Conservation (phyloP, 2,888 invertebrate species). For the Xestia ashworthii region DNA sequence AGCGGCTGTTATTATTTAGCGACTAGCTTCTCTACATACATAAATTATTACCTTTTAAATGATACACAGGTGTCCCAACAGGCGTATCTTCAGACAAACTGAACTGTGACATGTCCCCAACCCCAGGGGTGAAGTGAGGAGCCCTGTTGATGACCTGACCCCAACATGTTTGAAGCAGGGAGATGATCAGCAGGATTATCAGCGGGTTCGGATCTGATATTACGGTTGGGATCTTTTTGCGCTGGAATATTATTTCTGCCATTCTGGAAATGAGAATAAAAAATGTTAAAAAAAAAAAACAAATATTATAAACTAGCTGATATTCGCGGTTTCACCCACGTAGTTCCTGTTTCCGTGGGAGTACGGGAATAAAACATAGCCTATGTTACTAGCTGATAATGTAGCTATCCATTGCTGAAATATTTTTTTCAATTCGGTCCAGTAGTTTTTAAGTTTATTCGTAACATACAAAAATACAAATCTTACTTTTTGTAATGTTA, state of each 20-base stretch:
- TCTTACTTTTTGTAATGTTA: too few species aligned
- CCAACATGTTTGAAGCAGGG: constrained; percentile 74
- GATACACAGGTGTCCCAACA: constrained; percentile 94
- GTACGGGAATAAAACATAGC: too few species aligned
- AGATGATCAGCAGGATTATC: constrained; percentile 78
- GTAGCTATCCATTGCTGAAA: too few species aligned
- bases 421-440: too few species aligned
- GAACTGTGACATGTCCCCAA: constrained; percentile 94
- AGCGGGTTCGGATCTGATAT: constrained; percentile 79
- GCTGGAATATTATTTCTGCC: constrained; percentile 86
- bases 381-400: too few species aligned
- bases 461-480: too few species aligned
- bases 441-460: too few species aligned
- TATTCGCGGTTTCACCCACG: too few species aligned
- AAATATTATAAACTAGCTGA: too few species aligned
- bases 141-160: constrained; percentile 92
- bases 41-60: constrained; percentile 91
- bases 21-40: too few species aligned
- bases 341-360: too few species aligned
- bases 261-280: constrained; percentile 76
- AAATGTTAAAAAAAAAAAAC: neutral
- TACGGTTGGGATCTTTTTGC: constrained; percentile 81
- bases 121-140: constrained; percentile 93
- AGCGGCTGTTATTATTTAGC: too few species aligned
- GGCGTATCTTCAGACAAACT: constrained; percentile 93